Evolutionary conservation across 2,888 invertebrate species (phyloP), one percentile per base, ranked within the genome.

Genomic region (Deroplatys truncata): DNA sequence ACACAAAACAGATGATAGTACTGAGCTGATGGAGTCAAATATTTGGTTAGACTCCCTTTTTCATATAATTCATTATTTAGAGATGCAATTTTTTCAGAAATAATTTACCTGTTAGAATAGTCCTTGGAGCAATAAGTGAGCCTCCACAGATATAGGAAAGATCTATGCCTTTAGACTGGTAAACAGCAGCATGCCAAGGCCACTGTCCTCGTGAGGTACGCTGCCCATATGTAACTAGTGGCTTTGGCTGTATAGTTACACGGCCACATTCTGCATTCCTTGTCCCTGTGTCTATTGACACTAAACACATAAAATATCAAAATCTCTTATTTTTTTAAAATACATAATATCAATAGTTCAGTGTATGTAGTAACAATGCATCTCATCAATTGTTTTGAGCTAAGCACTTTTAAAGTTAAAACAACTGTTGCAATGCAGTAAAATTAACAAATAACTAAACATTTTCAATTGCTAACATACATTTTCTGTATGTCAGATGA

Each of bases 121-220:
- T 94, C 28, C 92, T 93, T 90, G 93, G 93, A 0, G 95, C 94
- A 9, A 96, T 94, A 35, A 96, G 93, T 0, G 95, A 95, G 0
- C 95, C 96, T 0, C 96, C 96, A 92, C 96, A 96, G 88, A 95
- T 95, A 93, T 96, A 96, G 90, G 94, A 94, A 85, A 93, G 90
- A 90, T 93, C 92, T 31, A 92, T 92, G 16, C 93, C 93, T 89
- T 93, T 92, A 0, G 95, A 94, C 91, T 95, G 95, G 92, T 96
- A 96, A 0, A 96, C 92, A 0, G 96, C 96, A 16, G 95, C 95
- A 92, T 96, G 96, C 96, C 96, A 96, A 0, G 96, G 96, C 94
- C 95, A 96, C 91, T 96, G 95, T 0, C 96, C 96, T 90, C 95
- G 95, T 82, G 94, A 92, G 0, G 96, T 95, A 0, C 94, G 94